Conservation (phyloP, 2,113 vertebrate species). For the Cheirogaleus medius region DNA sequence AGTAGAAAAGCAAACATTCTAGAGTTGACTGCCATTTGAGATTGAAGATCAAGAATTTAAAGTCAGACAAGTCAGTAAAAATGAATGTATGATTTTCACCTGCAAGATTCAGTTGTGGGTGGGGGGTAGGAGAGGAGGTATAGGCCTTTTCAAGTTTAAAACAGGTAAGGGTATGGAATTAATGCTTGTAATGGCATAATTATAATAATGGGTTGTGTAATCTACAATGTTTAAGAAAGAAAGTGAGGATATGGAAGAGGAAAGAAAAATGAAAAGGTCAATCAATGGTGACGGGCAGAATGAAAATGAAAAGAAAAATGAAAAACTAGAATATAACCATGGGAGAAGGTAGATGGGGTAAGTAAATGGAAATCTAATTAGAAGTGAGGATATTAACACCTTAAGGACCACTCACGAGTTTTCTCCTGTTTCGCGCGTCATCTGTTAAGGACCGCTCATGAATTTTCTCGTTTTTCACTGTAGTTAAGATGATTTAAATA, state of each 20-base stretch:
- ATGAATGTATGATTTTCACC: neutral
- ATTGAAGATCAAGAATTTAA: constrained; percentile 11
- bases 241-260: neutral
- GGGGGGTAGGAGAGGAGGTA: neutral
- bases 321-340: neutral
- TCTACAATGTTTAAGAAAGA: neutral
- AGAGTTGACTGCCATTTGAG: neutral
- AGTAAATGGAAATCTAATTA: neutral
- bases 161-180: neutral
- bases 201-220: neutral
- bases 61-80: neutral
- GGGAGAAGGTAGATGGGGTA: neutral
- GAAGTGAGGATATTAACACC: neutral
- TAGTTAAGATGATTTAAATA: too few relatives aligned
- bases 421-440: too few relatives aligned
- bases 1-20: neutral
- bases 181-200: neutral
- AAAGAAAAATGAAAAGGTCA: neutral
- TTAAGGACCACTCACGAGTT: too few relatives aligned
- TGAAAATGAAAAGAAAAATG: neutral
- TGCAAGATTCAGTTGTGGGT: neutral
- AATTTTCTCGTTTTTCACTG: too few relatives aligned
- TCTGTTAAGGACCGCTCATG: too few relatives aligned
- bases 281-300: neutral
- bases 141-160: neutral